phyloP scores from a whole-genome alignment of 2,797 vertebrate genomes.

The Cirrhinus molitorella region DNA sequence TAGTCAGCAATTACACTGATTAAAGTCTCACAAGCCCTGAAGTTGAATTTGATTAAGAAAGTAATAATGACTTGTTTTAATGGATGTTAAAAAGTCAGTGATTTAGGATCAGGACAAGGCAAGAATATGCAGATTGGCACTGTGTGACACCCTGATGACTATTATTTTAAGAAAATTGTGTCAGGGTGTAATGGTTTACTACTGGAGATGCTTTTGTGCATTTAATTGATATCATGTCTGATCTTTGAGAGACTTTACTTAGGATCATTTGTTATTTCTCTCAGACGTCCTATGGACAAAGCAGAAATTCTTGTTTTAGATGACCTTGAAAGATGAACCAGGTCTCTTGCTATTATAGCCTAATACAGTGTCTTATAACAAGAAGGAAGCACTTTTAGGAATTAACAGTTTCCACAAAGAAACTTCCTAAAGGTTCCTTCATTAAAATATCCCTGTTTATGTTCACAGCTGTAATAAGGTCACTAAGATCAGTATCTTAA shows the following conservation, averaged over 20 bases:
- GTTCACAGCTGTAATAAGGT: constrained; percentile 43
- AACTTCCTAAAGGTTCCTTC: constrained; percentile 39
- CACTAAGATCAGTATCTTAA: neutral
- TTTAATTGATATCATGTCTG: too few relatives aligned
- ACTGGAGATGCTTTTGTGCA: neutral
- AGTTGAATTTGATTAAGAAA: neutral
- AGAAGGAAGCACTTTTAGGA: constrained; percentile 20
- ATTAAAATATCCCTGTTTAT: constrained; percentile 42
- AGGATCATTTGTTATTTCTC: neutral
- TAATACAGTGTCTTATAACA: neutral
- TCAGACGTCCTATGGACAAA: neutral
- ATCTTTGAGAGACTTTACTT: neutral
- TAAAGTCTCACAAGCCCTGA: neutral
- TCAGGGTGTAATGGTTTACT: neutral
- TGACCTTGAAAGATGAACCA: constrained; percentile 22
- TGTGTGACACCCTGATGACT: neutral
- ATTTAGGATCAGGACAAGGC: neutral
- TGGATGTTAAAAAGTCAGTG: neutral
- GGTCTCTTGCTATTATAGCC: neutral
- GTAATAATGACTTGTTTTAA: neutral
- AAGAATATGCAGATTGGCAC: neutral
- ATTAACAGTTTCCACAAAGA: constrained; percentile 60
- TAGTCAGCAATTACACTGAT: neutral
- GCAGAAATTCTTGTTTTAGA: neutral
- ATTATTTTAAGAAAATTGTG: neutral